Conservation (phyloP, 2,797 vertebrate genomes). For the Lateolabrax maculatus region DNA sequence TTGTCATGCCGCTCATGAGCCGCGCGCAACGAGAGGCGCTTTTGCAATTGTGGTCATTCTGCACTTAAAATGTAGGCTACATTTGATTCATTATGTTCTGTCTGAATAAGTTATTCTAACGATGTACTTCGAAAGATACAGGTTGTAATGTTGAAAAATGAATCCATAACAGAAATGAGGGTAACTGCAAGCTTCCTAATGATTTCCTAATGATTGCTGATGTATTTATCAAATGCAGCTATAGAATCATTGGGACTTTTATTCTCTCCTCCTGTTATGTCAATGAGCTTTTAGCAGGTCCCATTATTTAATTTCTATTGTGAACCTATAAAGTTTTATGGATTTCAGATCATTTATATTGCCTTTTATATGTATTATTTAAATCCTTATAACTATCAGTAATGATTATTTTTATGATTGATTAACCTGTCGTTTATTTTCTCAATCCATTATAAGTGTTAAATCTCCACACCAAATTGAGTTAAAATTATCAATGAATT, state of each 20-base stretch:
- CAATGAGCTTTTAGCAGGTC: neutral
- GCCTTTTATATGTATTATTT: neutral
- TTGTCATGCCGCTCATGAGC: conserved; percentile 3
- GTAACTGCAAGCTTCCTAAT: neutral
- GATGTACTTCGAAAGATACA: neutral
- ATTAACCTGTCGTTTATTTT: neutral
- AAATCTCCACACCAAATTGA: no score
- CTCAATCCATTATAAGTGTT: neutral
- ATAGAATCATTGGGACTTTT: neutral
- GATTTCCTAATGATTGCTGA: neutral
- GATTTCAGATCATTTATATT: neutral
- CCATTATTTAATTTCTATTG: neutral
- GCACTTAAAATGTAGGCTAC: neutral
- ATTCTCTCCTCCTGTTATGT: neutral
- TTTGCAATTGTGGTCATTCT: neutral
- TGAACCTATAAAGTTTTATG: neutral
- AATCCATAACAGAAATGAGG: neutral
- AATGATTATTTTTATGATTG: neutral
- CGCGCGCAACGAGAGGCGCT: neutral
- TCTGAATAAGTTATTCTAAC: neutral
- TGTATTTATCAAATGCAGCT: neutral
- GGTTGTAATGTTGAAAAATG: neutral
- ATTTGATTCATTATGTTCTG: neutral
- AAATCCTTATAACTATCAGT: neutral
- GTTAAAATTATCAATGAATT: no score